Conservation (phyloP, 2,797 vertebrate species). For the Chelonia mydas region DNA sequence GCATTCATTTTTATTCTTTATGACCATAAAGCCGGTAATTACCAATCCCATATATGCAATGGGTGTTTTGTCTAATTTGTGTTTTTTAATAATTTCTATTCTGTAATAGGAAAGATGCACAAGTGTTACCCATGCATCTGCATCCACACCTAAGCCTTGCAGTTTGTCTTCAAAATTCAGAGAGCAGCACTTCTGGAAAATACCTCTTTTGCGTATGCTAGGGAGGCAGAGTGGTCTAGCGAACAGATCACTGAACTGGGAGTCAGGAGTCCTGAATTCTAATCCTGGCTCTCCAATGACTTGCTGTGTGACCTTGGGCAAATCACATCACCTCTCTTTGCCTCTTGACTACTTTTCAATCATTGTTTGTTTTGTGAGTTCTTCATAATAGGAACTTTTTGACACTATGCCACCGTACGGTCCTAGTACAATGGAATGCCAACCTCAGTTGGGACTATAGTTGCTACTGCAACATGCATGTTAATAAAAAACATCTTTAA, state of each 20-base stretch:
- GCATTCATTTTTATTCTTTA: not conserved
- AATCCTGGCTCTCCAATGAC: not conserved
- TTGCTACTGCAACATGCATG: accelerated
- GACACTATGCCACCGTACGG: not conserved
- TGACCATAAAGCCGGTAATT: not conserved
- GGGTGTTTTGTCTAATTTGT: not conserved
- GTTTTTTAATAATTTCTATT: not conserved
- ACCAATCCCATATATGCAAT: not conserved
- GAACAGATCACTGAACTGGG: not conserved
- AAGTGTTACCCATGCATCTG: not conserved
- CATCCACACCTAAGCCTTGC: not conserved
- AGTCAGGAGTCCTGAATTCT: accelerated
- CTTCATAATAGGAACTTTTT: not conserved
- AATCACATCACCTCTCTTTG: not conserved
- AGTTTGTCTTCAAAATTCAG: not conserved
- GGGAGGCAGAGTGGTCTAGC: accelerated
- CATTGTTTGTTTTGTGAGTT: too few species aligned
- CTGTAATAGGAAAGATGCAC: not conserved
- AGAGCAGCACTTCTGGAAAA: not conserved
- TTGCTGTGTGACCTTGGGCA: accelerated
- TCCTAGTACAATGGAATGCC: not conserved
- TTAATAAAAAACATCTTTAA: not conserved
- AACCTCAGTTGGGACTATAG: not conserved
- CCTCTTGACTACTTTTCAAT: not conserved
- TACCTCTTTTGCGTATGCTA: not conserved